These are phyloP conservation scores for Drosophila kanapiae DNA, from an alignment of 1,140 invertebrate genomes.

Conservation along the genomic window DNA sequence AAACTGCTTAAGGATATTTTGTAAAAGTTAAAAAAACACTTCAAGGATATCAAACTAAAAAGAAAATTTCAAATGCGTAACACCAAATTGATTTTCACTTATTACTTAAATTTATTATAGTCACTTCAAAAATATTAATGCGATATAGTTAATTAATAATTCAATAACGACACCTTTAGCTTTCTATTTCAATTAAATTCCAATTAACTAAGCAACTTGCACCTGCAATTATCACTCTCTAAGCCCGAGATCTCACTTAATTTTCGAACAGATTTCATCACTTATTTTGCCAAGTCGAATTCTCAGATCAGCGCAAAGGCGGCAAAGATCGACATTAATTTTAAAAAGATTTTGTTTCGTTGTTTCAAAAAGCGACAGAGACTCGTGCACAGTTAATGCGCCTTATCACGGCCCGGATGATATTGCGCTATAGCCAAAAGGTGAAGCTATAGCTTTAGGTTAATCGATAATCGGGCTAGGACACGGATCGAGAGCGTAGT, in stretches of 20 bases:
- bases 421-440: slow-evolving; percentile 24
- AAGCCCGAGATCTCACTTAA: slow-evolving; percentile 29
- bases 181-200: background rate
- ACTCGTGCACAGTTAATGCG: slow-evolving; percentile 3
- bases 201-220: slow-evolving; percentile 27
- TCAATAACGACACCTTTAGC: no score
- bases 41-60: no score
- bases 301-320: slow-evolving; percentile 8
- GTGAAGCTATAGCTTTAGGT: slow-evolving; percentile 9
- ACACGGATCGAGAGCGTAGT: slow-evolving; percentile 11
- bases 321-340: slow-evolving; percentile 43
- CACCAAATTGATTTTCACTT: no score
- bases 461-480: slow-evolving; percentile 24
- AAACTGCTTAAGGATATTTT: background rate
- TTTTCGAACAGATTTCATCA: slow-evolving; percentile 47
- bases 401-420: slow-evolving; percentile 11
- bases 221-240: slow-evolving; percentile 16
- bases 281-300: slow-evolving; percentile 17
- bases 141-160: no score
- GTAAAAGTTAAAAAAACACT: no score
- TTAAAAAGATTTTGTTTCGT: slow-evolving; percentile 27
- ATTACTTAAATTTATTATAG: no score
- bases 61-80: no score
- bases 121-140: no score
- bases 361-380: background rate